A percentile compares a stretch with the other conserved stretches of the same genome.
Conservation (phyloP, 2,888 invertebrate species). For the Drosophila monieri region DNA sequence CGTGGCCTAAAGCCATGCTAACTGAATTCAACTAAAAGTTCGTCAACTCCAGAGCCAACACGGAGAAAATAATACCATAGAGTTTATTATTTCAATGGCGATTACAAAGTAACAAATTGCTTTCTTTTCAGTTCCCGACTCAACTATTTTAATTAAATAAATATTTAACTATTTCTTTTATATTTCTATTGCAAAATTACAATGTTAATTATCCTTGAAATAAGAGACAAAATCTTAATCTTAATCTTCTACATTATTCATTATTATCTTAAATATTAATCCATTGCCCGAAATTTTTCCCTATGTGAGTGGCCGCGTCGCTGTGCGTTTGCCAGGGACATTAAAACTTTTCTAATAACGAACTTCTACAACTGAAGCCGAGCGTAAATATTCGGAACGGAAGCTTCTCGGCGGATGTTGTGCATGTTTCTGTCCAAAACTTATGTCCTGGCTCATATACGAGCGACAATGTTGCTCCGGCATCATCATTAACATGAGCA, state of each 20-base stretch:
- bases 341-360: conserved; percentile 81
- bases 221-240: too few relatives aligned
- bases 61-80: background rate
- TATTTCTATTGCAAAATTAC: too few relatives aligned
- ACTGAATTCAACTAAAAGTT: conserved; percentile 9
- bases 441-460: conserved; percentile 25
- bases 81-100: too few relatives aligned
- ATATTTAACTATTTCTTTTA: too few relatives aligned
- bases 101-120: too few relatives aligned
- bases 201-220: too few relatives aligned
- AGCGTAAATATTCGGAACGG: conserved; percentile 69
- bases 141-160: too few relatives aligned
- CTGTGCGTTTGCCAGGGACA: conserved; percentile 67
- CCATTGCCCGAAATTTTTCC: background rate
- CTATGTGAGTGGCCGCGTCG: conserved; percentile 15
- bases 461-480: conserved; percentile 43
- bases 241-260: too few relatives aligned
- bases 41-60: conserved; percentile 1
- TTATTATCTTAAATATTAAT: background rate
- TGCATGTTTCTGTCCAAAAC: conserved; percentile 32
- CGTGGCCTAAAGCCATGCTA: conserved; percentile 18
- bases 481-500: conserved; percentile 41
- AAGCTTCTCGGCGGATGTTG: conserved; percentile 58
- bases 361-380: conserved; percentile 68
- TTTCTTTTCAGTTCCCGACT: too few relatives aligned